Conservation (phyloP, 2,113 vertebrate genomes). For the Pelodiscus sinensis region DNA sequence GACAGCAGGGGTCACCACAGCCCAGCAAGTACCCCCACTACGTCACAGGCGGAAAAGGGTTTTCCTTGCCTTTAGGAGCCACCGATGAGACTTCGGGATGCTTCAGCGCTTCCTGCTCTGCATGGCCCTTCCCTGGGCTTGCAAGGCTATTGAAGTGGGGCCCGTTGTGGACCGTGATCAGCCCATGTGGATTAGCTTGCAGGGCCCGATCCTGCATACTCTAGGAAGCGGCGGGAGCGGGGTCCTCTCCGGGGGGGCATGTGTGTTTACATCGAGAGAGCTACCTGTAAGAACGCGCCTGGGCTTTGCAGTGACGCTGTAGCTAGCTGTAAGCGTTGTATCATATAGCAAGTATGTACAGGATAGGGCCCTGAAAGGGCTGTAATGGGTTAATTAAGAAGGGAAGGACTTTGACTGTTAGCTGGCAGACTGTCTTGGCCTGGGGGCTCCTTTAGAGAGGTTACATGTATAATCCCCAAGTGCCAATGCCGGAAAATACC, state of each 20-base stretch:
- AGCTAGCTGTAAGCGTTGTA: background rate
- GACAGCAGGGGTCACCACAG: too few species aligned
- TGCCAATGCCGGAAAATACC: background rate
- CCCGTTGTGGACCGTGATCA: too few species aligned
- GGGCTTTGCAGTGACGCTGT: background rate
- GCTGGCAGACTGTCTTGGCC: background rate
- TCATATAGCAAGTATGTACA: background rate
- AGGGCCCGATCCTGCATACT: background rate
- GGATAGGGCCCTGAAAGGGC: background rate
- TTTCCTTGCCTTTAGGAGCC: background rate
- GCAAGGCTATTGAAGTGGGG: background rate
- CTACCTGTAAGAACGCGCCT: background rate
- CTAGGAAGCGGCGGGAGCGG: background rate
- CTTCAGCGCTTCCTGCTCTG: background rate
- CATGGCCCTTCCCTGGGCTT: background rate
- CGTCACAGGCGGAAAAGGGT: background rate
- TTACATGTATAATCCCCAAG: background rate
- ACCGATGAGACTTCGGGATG: background rate
- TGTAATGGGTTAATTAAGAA: background rate
- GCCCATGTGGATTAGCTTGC: background rate
- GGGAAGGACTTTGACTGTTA: background rate
- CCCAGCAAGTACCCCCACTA: too few species aligned
- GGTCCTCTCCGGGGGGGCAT: background rate
- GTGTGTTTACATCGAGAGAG: too few species aligned
- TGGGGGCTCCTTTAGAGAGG: background rate